Evolutionary conservation across 2,113 vertebrate species (phyloP).

Genomic region (Pantherophis guttatus): DNA sequence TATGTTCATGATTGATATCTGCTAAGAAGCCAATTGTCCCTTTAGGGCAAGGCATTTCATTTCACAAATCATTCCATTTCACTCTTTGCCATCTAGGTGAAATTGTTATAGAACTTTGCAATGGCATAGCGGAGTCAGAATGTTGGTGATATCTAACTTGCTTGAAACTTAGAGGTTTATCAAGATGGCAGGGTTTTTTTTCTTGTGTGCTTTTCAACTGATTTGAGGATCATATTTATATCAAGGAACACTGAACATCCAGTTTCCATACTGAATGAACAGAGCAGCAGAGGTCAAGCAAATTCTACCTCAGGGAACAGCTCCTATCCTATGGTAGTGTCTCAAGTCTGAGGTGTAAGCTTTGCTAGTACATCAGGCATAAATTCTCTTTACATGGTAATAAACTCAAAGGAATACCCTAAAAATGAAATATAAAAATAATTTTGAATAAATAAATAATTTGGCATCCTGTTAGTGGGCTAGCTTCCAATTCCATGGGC

Average conservation of each 20-base stretch:
- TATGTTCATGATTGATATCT: not conserved
- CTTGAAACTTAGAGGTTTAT: not conserved
- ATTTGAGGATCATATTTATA: not conserved
- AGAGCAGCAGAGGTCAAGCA: not conserved
- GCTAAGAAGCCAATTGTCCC: not conserved
- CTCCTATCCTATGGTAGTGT: not conserved
- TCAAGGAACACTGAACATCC: no score
- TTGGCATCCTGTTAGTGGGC: not conserved
- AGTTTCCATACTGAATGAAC: not conserved
- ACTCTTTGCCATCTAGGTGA: conserved; percentile 15
- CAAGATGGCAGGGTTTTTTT: not conserved
- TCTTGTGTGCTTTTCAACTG: not conserved
- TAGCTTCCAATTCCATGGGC: not conserved
- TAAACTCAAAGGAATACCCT: not conserved
- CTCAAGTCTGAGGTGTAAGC: not conserved
- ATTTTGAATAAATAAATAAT: not conserved
- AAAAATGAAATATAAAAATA: not conserved
- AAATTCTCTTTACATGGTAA: not conserved
- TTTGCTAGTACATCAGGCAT: not conserved
- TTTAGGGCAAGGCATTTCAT: conserved; percentile 16
- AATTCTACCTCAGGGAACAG: not conserved
- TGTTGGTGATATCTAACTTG: not conserved
- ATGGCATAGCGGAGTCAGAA: not conserved
- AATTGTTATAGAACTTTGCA: conserved; percentile 4
- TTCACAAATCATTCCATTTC: conserved; percentile 11